Percentiles rank a stretch among this genome's conserved stretches.
Conservation (phyloP, 2,797 vertebrate species). For the Atherinosoma microstoma region DNA sequence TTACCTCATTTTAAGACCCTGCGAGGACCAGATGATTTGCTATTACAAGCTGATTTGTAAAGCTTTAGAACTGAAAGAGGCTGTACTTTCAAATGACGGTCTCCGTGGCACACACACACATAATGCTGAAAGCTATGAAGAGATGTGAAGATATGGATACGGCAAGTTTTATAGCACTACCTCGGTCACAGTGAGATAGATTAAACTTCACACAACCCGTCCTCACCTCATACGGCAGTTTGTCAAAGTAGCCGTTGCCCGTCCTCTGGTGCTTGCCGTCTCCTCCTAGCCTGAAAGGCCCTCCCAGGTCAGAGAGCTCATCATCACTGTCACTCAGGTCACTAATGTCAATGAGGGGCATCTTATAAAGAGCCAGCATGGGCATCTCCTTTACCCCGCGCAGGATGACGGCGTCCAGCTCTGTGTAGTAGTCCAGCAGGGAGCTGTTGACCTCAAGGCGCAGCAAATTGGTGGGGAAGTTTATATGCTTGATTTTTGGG, state of each 20-base stretch:
- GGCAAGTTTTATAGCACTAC: not conserved
- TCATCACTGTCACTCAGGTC: conserved; percentile 94
- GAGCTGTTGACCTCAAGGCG: conserved; percentile 97
- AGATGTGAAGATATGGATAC: not conserved
- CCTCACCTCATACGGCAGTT: conserved; percentile 95
- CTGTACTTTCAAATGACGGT: not conserved
- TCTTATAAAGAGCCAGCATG: conserved; percentile 90
- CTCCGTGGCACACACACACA: not conserved
- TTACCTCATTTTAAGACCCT: not conserved
- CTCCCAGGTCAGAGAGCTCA: conserved; percentile 85
- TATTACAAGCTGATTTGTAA: not conserved
- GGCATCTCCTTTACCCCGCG: conserved; percentile 93
- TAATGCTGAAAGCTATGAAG: not conserved
- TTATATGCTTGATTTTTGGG: conserved; percentile 93
- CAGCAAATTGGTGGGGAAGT: conserved; percentile 95
- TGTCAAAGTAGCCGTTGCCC: conserved; percentile 95
- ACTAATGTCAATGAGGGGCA: conserved; percentile 90
- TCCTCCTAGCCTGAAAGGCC: conserved; percentile 84
- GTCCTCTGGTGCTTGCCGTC: conserved; percentile 83
- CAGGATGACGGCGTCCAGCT: conserved; percentile 95
- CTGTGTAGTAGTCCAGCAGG: conserved; percentile 96
- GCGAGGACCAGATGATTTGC: not conserved
- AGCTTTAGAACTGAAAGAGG: not conserved
- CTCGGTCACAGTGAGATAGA: not conserved
- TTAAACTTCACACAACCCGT: not conserved